phyloP scores from a whole-genome alignment of 2,797 vertebrate genomes.

The Lagodon rhomboides region DNA sequence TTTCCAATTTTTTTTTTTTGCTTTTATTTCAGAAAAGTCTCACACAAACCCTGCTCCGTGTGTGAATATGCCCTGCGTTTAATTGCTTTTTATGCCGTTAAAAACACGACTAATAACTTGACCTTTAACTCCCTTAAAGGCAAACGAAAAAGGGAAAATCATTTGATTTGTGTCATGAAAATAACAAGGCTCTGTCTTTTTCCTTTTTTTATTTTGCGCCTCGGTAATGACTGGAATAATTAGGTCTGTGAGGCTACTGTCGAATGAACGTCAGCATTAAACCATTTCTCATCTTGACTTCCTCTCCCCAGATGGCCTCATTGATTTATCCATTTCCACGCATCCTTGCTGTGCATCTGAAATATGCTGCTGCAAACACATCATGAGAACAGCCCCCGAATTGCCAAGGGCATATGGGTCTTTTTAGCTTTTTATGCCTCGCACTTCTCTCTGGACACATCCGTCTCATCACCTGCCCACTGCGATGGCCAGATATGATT shows the following conservation, averaged over 20 bases:
- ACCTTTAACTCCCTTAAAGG: slow-evolving; percentile 40
- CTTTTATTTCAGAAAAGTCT: neutral
- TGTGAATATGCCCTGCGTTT: neutral
- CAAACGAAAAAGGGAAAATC: slow-evolving; percentile 36
- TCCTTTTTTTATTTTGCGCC: slow-evolving; percentile 15
- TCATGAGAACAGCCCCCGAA: slow-evolving; percentile 39
- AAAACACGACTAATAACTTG: slow-evolving; percentile 11
- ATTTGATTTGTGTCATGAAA: slow-evolving; percentile 58
- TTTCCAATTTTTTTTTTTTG: neutral
- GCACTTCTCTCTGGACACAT: slow-evolving; percentile 31
- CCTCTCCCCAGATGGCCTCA: slow-evolving; percentile 77
- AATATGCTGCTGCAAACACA: slow-evolving; percentile 66
- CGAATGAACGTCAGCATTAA: slow-evolving; percentile 64
- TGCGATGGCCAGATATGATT: slow-evolving; percentile 54
- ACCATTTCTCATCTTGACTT: slow-evolving; percentile 74
- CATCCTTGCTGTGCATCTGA: slow-evolving; percentile 72
- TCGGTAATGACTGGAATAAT: slow-evolving; percentile 76
- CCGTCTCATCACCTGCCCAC: slow-evolving; percentile 62
- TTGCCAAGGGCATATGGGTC: slow-evolving; percentile 49
- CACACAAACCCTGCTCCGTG: neutral
- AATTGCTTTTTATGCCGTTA: neutral
- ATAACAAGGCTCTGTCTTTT: slow-evolving; percentile 46
- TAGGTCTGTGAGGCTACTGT: slow-evolving; percentile 73
- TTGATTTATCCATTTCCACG: slow-evolving; percentile 79
- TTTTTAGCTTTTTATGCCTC: slow-evolving; percentile 39